Percentiles rank a stretch among this genome's conserved stretches.
phyloP scores from a whole-genome alignment of 2,113 vertebrate species.

The Vireo altiloquus region DNA sequence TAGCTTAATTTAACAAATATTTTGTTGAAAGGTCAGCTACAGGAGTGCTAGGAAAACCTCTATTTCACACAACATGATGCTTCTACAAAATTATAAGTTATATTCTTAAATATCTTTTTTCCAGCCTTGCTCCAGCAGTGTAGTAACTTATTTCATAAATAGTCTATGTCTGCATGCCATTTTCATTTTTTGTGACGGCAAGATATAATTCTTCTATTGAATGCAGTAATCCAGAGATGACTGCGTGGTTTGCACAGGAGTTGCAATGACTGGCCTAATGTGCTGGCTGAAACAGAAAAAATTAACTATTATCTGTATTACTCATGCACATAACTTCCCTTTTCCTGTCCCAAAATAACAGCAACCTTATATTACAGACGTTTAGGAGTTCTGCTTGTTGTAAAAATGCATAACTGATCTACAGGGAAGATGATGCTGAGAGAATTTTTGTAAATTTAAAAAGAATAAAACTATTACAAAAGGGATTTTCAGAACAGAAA shows the following conservation, averaged over 20 bases:
- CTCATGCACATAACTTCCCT: neutral
- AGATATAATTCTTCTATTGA: neutral
- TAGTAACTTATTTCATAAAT: neutral
- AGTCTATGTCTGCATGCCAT: neutral
- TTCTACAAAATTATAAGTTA: neutral
- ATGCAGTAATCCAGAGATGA: neutral
- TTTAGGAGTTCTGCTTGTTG: neutral
- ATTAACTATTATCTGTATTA: neutral
- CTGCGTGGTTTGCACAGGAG: neutral
- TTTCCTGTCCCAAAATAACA: neutral
- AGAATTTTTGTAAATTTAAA: neutral
- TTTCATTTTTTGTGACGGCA: neutral
- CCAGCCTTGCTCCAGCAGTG: neutral
- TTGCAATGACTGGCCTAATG: neutral
- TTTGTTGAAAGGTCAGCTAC: neutral
- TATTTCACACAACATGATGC: neutral
- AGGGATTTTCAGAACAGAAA: neutral
- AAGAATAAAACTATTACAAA: neutral
- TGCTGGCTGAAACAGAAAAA: neutral
- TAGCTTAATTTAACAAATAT: neutral
- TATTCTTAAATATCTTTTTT: neutral
- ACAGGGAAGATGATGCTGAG: neutral
- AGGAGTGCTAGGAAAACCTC: neutral
- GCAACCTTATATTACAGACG: neutral
- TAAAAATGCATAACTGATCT: neutral